A percentile compares a stretch with the other conserved stretches of the same genome.
These are phyloP conservation scores for Micronycteris hirsuta DNA, from an alignment of 2,113 vertebrate genomes.

Conservation along the genomic window DNA sequence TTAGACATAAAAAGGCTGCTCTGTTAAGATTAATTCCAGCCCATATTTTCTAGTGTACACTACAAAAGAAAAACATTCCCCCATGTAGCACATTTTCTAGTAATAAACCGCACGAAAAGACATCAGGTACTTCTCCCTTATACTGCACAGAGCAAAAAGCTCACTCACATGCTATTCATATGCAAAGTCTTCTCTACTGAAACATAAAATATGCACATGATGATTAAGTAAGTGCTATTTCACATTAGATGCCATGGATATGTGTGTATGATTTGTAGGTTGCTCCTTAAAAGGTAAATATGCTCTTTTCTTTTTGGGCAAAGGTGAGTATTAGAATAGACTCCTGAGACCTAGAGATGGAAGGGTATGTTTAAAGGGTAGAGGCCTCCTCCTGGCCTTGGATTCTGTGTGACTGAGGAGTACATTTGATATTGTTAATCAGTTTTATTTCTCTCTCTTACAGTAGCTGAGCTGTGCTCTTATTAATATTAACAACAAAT, in stretches of 20 bases:
- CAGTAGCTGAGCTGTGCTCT: neutral
- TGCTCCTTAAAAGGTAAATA: neutral
- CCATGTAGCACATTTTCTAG: neutral
- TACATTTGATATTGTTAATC: neutral
- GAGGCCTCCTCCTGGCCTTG: neutral
- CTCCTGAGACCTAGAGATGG: neutral
- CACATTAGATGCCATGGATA: neutral
- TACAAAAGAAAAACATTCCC: constrained; percentile 12
- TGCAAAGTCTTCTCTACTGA: neutral
- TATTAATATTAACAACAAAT: constrained; percentile 39
- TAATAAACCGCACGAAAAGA: neutral
- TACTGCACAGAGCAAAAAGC: neutral
- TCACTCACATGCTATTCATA: neutral
- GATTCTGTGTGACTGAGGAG: neutral
- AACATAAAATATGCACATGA: neutral
- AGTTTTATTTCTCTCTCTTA: constrained; percentile 33
- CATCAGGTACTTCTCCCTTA: neutral
- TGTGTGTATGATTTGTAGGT: neutral
- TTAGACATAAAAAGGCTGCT: constrained; percentile 20
- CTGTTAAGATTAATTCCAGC: neutral
- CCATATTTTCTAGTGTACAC: neutral
- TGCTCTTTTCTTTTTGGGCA: neutral
- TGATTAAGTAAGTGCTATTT: neutral
- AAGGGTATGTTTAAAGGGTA: neutral
- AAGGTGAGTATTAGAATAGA: neutral